A percentile compares a stretch with the other conserved stretches of the same genome.
Conservation (phyloP, 2,888 invertebrate genomes). For the Synanthedon andrenaeformis region DNA sequence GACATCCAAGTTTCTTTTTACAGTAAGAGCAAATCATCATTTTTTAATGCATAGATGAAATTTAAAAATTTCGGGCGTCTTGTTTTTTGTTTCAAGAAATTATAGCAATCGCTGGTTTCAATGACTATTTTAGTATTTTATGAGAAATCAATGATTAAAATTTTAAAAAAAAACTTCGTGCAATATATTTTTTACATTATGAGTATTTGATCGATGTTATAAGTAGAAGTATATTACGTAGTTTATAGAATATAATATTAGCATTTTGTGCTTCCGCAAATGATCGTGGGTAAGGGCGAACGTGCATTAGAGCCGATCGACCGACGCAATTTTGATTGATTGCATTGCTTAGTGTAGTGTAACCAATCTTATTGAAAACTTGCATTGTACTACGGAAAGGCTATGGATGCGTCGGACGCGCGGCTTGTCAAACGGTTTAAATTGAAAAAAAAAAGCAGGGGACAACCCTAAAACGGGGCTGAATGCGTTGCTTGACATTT, state of each 20-base stretch:
- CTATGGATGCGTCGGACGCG: constrained; percentile 58
- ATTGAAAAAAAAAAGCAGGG: constrained; percentile 66
- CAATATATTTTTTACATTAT: too few species aligned
- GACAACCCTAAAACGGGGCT: constrained; percentile 52
- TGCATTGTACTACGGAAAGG: constrained; percentile 60
- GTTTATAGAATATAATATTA: background rate
- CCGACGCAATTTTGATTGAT: constrained; percentile 69
- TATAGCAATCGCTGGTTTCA: too few species aligned
- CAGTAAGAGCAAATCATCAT: too few species aligned
- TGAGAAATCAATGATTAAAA: too few species aligned
- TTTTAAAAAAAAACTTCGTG: too few species aligned
- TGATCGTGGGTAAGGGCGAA: constrained; percentile 31
- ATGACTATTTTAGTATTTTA: too few species aligned
- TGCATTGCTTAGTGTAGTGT: constrained; percentile 70
- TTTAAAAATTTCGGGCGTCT: too few species aligned
- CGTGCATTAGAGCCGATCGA: constrained; percentile 50
- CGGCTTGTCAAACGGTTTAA: constrained; percentile 66
- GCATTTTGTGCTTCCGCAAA: constrained; percentile 13
- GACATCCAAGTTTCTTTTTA: too few species aligned
- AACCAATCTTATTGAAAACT: constrained; percentile 70
- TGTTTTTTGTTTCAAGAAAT: too few species aligned
- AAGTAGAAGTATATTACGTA: too few species aligned
- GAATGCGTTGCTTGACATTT: constrained; percentile 54
- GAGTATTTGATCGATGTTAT: too few species aligned
- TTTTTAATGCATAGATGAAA: too few species aligned